These are phyloP conservation scores for Phyllotreta striolata DNA, from an alignment of 2,888 invertebrate species.

Conservation along the genomic window DNA sequence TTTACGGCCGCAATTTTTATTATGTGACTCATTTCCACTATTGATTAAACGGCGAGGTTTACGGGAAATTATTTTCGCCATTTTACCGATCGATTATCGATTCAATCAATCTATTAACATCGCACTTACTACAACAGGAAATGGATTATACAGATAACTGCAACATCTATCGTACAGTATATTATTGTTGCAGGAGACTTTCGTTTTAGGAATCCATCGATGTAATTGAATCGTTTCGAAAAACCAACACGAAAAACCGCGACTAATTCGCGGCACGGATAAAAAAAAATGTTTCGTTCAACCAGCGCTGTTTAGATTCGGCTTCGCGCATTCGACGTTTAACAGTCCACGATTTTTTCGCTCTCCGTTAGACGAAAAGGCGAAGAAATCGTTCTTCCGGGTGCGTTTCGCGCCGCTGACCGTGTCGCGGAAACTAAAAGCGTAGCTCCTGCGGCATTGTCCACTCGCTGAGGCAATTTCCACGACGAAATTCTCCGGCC, in stretches of 20 bases:
- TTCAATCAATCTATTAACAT: no score
- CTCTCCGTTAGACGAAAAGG: constrained; percentile 28
- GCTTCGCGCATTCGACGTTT: neutral
- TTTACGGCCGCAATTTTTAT: constrained; percentile 16
- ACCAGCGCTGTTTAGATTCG: no score
- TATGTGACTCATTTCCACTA: constrained; percentile 17
- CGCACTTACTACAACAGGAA: neutral
- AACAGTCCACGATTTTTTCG: neutral
- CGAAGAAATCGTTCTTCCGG: constrained; percentile 54
- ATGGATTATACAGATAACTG: no score
- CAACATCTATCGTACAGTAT: no score
- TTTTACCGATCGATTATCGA: neutral
- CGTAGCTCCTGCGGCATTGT: constrained; percentile 49
- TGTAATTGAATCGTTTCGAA: no score
- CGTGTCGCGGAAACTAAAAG: constrained; percentile 46
- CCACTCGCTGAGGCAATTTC: constrained; percentile 7
- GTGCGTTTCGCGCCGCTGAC: constrained; percentile 52
- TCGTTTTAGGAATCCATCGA: no score
- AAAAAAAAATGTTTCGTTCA: no score
- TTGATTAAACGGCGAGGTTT: constrained; percentile 9
- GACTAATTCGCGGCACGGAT: no score
- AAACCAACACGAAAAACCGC: no score
- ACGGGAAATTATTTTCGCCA: neutral
- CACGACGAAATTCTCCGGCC: constrained; percentile 46
- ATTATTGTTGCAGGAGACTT: no score